Evolutionary conservation across 2,113 vertebrate genomes (phyloP).

Genomic region (Hydrochoerus hydrochaeris): DNA sequence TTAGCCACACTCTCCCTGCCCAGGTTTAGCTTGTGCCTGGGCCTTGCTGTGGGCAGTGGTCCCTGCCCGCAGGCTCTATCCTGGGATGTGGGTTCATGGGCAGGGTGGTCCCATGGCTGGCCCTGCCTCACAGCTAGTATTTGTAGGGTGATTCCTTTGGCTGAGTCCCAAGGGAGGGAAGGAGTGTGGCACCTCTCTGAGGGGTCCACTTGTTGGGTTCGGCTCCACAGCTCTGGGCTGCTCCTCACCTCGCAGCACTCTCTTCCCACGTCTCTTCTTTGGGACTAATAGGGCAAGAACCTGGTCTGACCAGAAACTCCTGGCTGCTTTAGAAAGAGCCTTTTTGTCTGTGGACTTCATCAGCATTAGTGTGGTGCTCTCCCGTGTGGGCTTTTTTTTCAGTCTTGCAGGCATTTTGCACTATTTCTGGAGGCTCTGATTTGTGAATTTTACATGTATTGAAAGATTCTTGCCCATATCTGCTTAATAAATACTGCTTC

Average conservation of each 20-base stretch:
- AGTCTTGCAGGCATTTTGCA: neutral
- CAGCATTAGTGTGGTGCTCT: accelerated
- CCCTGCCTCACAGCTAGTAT: too few relatives aligned
- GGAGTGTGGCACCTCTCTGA: neutral
- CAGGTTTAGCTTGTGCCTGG: too few relatives aligned
- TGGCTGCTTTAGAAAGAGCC: neutral
- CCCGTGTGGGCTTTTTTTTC: neutral
- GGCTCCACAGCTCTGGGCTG: too few relatives aligned
- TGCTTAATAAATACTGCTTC: neutral
- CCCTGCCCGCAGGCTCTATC: neutral
- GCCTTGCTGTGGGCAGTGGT: too few relatives aligned
- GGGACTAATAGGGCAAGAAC: neutral
- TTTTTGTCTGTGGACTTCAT: neutral
- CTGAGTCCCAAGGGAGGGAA: neutral
- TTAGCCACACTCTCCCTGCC: neutral
- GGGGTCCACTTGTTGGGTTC: neutral
- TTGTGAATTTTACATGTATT: neutral
- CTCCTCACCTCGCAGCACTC: too few relatives aligned
- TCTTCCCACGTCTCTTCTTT: too few relatives aligned
- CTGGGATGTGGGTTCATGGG: too few relatives aligned
- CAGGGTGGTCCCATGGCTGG: neutral
- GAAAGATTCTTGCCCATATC: neutral
- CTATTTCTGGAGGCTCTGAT: neutral
- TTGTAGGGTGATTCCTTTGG: neutral
- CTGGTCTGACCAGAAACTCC: neutral